Base-by-base conservation (phyloP, 2,113 vertebrate genomes). In the Sander lucioperca region DNA sequence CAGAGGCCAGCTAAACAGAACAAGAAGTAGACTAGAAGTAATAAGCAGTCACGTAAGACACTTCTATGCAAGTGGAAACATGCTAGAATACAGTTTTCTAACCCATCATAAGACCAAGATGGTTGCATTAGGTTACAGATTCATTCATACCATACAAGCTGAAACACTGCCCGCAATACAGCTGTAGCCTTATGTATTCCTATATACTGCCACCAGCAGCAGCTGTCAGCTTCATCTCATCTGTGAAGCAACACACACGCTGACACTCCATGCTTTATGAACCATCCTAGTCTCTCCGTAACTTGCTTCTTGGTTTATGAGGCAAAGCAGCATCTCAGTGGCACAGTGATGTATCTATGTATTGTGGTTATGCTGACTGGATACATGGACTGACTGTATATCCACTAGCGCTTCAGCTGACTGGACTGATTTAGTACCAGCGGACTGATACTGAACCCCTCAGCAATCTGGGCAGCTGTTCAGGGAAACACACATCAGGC, bases 241-340 rank as follows among this genome's bases (percentile, higher is more conserved):
- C 67, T 63, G 62, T 1, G 50, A 50, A 50, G 78, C 39, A 10
- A 75, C 53, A 30, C 33, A 48, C 66, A 53, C 80, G 18, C 13
- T 0, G 10, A 53, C 48, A 48, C 58, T 48, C 72, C 0, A 2
- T 76, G 81, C 64, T 91, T 87, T 74, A 83, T 76, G 84, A 77
- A n/a, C 39, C 86, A 6, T 0, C 25, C 13, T 10, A 0, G 39
- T 67, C 47, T 33, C 80, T 75, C 66, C 9, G 14, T 65, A 53
- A 82, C 69, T 64, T 21, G 19, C 36, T 7, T 66, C 36, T 74
- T 53, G 84, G 30, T 91, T 92, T 88, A 92, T 87, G 88, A 83
- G 88, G 86, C 89, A 50, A 9, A 43, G 85, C 27, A 18, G 47
- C 48, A 5, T 66, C 79, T 75, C 61, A 1, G 51, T 69, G 80